Evolutionary conservation across 2,797 vertebrate genomes (phyloP), one percentile per base, ranked within the genome.

Genomic region (Danio aesculapii): DNA sequence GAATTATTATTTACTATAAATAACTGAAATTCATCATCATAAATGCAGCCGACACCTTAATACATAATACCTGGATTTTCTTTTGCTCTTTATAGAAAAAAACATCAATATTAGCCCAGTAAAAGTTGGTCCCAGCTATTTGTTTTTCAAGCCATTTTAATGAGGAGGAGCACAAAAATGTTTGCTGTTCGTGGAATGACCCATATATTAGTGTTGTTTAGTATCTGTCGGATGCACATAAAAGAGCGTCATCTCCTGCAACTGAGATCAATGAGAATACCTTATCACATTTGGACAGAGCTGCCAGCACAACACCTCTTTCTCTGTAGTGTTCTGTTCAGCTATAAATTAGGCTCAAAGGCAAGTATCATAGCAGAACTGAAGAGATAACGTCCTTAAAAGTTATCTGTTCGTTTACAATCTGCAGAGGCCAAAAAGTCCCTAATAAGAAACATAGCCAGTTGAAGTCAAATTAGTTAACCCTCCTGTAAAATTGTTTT

Each of bases 261-360:
- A 30, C 58, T n/a, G 10, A 55, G 76, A 79, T 79, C 77, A 79
- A 63, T 77, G 80, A 69, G 69, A 79, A 79, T 73, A 80, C 17
- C 69, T 79, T 71, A 75, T 79, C 63, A 75, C 52, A 21, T 75
- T 74, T 69, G 62, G 19, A 43, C 77, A 77, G 79, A 69, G 55
- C 76, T 53, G 52, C 44, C 50, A 52, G 21, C 43, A 47, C 30
- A 77, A 7, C 68, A 46, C 67, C 21, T n/a, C n/a, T 62, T 39
- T 61, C 12, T 43, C 19, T 16, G 47, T 79, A 83, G 57, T 69
- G 17, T 70, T 13, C 55, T 61, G 61, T 75, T 13, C 66, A 57
- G 16, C 2, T 41, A 71, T 47, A 70, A 47, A 41, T 62, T 17
- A 61, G 13, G 5, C 9, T 14, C 4, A 53, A 44, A 73, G 14